phyloP scores from a whole-genome alignment of 2,888 invertebrate species.

The Diarsia dahlii region DNA sequence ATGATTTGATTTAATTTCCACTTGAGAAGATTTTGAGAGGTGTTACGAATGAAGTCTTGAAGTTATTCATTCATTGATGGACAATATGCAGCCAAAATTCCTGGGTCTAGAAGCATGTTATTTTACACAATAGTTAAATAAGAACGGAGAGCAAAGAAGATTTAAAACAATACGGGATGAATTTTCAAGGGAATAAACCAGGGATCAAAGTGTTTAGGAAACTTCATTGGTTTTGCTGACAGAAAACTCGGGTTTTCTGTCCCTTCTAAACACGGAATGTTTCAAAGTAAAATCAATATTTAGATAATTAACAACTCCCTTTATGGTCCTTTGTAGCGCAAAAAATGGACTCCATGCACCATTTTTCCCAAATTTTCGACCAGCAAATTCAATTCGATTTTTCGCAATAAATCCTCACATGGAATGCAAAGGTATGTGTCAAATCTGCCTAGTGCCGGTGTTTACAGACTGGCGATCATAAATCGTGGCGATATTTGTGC shows the following conservation, averaged over 20 bases:
- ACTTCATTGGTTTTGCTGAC: neutral
- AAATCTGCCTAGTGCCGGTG: slow-evolving; percentile 57
- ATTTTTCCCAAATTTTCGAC: slow-evolving; percentile 28
- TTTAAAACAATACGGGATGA: no score
- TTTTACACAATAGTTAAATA: neutral
- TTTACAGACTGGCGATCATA: slow-evolving; percentile 67
- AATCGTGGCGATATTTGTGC: slow-evolving; percentile 65
- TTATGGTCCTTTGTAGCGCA: neutral
- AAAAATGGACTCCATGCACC: slow-evolving; percentile 11
- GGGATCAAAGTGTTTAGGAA: no score
- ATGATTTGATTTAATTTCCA: slow-evolving; percentile 9
- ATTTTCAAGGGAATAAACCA: neutral
- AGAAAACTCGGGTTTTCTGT: no score
- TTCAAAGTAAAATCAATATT: neutral
- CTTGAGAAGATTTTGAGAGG: neutral
- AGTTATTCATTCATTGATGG: neutral
- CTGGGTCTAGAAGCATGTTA: neutral
- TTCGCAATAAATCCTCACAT: slow-evolving; percentile 52
- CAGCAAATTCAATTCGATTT: slow-evolving; percentile 24
- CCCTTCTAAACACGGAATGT: neutral
- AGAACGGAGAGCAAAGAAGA: no score
- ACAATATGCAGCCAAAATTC: neutral
- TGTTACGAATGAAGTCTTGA: neutral
- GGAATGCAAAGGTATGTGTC: slow-evolving; percentile 58
- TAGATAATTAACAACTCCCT: neutral